phyloP scores from a whole-genome alignment of 2,113 vertebrate species.

The Antechinus flavipes region DNA sequence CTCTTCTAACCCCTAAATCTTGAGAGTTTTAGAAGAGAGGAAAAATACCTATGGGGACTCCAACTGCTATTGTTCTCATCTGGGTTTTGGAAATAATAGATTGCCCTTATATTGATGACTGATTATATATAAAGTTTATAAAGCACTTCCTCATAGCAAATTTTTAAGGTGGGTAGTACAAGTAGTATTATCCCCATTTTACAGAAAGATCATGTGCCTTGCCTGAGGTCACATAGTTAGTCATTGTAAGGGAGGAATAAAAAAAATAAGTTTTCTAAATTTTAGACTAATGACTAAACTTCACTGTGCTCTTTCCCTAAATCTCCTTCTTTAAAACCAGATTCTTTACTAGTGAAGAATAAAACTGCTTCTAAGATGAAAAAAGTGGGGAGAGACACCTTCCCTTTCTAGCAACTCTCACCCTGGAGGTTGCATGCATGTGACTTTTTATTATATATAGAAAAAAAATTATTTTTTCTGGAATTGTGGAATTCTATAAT shows the following conservation, averaged over 20 bases:
- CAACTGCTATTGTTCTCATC: background rate
- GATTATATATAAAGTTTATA: background rate
- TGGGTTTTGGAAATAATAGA: background rate
- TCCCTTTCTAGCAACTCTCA: background rate
- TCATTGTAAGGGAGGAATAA: background rate
- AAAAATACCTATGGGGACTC: background rate
- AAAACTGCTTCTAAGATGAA: background rate
- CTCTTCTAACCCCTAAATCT: background rate
- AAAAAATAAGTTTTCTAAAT: no score
- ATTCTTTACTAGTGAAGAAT: background rate
- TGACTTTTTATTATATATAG: background rate
- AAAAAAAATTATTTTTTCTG: background rate
- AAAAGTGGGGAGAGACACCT: background rate
- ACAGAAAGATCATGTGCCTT: background rate
- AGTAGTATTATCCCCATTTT: background rate
- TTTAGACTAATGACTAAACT: background rate
- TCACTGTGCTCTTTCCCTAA: background rate
- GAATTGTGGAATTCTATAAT: background rate
- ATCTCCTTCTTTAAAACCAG: background rate
- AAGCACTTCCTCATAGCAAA: background rate
- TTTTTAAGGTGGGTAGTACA: background rate
- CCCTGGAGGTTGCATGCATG: background rate
- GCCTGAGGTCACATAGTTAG: background rate
- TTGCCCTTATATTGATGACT: background rate
- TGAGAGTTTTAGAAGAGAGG: background rate